phyloP scores from a whole-genome alignment of 2,888 invertebrate species.

The Lycophotia porphyrea region DNA sequence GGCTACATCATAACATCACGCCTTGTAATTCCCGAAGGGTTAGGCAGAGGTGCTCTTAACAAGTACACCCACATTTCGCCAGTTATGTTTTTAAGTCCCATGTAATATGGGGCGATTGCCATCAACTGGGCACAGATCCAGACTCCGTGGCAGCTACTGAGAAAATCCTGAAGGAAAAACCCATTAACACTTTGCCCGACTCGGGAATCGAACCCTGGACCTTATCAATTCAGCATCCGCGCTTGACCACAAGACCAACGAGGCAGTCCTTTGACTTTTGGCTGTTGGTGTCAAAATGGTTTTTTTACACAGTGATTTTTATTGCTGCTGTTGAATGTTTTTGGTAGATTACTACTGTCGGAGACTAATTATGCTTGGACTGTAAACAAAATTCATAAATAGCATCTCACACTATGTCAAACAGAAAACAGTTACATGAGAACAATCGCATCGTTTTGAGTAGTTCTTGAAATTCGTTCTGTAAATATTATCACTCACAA shows the following conservation, averaged over 20 bases:
- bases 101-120: too few species aligned
- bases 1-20: background rate
- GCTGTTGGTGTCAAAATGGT: background rate
- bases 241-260: too few species aligned
- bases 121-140: too few species aligned
- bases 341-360: background rate
- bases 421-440: constrained; percentile 12
- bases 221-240: too few species aligned
- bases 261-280: background rate
- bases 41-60: background rate
- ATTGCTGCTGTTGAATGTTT: background rate
- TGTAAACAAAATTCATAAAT: background rate
- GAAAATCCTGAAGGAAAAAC: too few species aligned
- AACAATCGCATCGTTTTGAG: constrained; percentile 22
- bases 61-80: background rate
- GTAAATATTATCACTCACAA: constrained; percentile 35
- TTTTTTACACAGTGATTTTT: background rate
- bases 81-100: too few species aligned
- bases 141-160: too few species aligned
- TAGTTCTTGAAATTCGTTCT: constrained; percentile 22
- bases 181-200: too few species aligned
- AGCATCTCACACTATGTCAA: background rate
- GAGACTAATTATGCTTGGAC: background rate
- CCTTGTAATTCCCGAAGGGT: background rate
- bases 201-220: too few species aligned